Evolutionary conservation across 2,797 vertebrate species (phyloP).

Genomic region (Gobio occitaniae): DNA sequence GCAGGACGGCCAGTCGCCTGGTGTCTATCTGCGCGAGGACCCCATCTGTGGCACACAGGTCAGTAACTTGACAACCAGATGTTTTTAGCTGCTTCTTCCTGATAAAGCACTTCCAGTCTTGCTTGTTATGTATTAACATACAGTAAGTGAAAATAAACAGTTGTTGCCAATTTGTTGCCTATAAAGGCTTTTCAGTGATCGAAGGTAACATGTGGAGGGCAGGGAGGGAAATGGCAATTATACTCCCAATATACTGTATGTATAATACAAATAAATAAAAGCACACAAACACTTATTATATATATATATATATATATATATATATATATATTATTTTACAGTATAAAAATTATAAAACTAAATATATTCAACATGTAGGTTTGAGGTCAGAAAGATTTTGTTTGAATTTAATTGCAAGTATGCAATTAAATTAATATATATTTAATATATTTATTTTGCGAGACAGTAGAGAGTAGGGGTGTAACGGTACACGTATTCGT

Average conservation of each 20-base stretch:
- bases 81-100: not conserved
- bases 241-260: not conserved
- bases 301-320: too few species aligned
- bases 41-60: slow-evolving; percentile 96
- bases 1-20: slow-evolving; percentile 92
- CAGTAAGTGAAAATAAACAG: not conserved
- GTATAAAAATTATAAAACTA: not conserved
- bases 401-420: too few species aligned
- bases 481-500: too few species aligned
- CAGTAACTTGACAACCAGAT: slow-evolving; percentile 24
- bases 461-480: not conserved
- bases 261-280: too few species aligned
- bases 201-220: not conserved
- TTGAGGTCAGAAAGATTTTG: not conserved
- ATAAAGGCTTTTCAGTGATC: not conserved
- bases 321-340: not conserved
- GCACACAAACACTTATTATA: too few species aligned
- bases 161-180: not conserved
- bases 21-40: slow-evolving; percentile 94
- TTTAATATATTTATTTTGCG: not conserved
- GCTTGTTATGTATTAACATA: not conserved
- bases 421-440: not conserved
- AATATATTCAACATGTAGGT: not conserved
- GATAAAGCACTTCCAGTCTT: not conserved
- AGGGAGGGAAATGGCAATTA: not conserved